Conservation (phyloP, 2,797 vertebrate genomes). For the Acanthurus tractus region DNA sequence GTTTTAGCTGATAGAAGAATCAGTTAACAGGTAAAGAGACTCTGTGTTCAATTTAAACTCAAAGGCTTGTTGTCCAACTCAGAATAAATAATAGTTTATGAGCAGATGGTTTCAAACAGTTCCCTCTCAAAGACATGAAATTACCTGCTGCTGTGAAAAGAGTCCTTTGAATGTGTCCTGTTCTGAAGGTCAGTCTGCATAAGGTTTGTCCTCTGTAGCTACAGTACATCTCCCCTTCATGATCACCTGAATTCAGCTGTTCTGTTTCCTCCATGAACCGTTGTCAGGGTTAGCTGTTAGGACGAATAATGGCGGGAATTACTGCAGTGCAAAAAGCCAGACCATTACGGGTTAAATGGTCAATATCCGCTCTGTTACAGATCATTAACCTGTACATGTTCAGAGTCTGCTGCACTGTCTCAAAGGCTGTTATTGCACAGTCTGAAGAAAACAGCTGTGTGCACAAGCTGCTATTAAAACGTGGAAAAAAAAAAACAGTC, state of each 20-base stretch:
- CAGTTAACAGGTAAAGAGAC: conserved; percentile 2
- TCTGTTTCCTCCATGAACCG: neutral
- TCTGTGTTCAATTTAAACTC: neutral
- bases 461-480: conserved; percentile 8
- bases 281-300: conserved; percentile 8
- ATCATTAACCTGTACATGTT: conserved; percentile 40
- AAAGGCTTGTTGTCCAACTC: neutral
- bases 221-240: conserved; percentile 1
- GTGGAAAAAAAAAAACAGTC: neutral
- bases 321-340: conserved; percentile 42
- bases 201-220: conserved; percentile 26
- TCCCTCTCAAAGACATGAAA: conserved; percentile 12
- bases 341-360: conserved; percentile 35
- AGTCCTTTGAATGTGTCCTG: conserved; percentile 38
- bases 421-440: neutral
- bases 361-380: conserved; percentile 22
- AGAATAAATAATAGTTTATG: neutral
- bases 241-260: conserved; percentile 14
- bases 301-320: conserved; percentile 27
- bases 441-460: conserved; percentile 1
- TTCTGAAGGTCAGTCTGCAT: conserved; percentile 36
- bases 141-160: conserved; percentile 17
- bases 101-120: neutral
- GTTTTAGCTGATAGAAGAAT: neutral
- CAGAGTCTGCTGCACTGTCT: conserved; percentile 5